A percentile compares a stretch with the other conserved stretches of the same genome.
phyloP scores from a whole-genome alignment of 2,797 vertebrate species.

The Synanceia verrucosa region DNA sequence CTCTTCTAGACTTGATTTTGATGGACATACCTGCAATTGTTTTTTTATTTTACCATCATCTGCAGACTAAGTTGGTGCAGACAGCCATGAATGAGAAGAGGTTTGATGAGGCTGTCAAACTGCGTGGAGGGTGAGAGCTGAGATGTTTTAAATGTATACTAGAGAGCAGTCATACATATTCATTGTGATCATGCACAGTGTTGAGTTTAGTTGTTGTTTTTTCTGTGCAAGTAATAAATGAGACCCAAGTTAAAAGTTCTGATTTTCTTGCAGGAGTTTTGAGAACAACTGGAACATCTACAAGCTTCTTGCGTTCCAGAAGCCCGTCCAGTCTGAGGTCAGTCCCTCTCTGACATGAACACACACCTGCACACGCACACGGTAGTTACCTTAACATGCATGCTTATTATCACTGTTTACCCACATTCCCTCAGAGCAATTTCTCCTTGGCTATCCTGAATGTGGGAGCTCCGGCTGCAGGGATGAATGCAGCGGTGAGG shows the following conservation, averaged over 20 bases:
- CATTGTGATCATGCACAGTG: not conserved
- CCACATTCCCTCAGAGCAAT: conserved; percentile 78
- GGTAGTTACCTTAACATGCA: not conserved
- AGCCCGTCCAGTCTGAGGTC: conserved; percentile 84
- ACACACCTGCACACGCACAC: no score
- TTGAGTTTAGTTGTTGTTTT: not conserved
- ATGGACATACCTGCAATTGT: not conserved
- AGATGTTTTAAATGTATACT: not conserved
- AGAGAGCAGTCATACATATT: not conserved
- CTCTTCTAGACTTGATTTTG: conserved; percentile 10
- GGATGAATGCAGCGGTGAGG: conserved; percentile 94
- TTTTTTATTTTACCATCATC: not conserved
- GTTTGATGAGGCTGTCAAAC: conserved; percentile 92
- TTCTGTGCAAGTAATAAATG: not conserved
- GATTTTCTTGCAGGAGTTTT: conserved; percentile 88
- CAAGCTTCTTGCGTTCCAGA: conserved; percentile 90
- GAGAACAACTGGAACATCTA: conserved; percentile 98
- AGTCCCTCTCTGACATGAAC: conserved; percentile 9
- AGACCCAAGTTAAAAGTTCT: not conserved
- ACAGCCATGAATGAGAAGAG: conserved; percentile 93
- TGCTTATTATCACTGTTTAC: not conserved
- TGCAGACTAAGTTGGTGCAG: conserved; percentile 95
- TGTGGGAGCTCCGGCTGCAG: conserved; percentile 91
- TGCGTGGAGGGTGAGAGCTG: conserved; percentile 91
- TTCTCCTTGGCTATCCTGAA: conserved; percentile 92